These are phyloP conservation scores for Rhyzopertha dominica DNA, from an alignment of 1,140 invertebrate species.

Conservation along the genomic window DNA sequence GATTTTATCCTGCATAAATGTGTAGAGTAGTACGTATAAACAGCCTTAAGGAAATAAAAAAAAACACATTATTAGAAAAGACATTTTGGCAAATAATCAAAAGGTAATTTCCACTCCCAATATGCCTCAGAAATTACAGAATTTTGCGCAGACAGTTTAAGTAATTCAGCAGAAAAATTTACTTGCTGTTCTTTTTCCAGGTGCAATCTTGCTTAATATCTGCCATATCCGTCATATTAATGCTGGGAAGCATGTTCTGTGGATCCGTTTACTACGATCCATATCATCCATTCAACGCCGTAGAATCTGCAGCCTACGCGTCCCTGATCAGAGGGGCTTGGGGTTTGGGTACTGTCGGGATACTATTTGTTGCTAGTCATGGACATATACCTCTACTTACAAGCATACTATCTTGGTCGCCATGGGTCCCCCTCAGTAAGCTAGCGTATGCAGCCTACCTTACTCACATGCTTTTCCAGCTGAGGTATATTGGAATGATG, in stretches of 20 bases:
- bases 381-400: slow-evolving; percentile 18
- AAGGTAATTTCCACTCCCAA: no score
- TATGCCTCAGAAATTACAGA: no score
- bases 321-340: slow-evolving; percentile 51
- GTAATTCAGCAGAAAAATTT: no score
- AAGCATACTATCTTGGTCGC: slow-evolving; percentile 48
- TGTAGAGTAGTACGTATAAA: no score
- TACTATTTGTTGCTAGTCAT: slow-evolving; percentile 43
- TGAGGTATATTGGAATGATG: slow-evolving; percentile 42
- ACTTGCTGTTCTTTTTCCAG: slow-evolving; percentile 34
- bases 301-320: slow-evolving; percentile 51
- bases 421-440: slow-evolving; percentile 60
- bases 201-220: slow-evolving; percentile 46
- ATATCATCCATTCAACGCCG: slow-evolving; percentile 39
- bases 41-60: no score
- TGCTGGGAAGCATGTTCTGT: no score
- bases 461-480: slow-evolving; percentile 47
- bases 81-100: no score
- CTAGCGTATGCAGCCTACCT: slow-evolving; percentile 66
- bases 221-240: no score
- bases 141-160: no score
- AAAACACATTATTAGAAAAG: no score
- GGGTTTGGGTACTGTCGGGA: slow-evolving; percentile 46
- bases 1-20: no score
- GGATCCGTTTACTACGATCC: slow-evolving; percentile 40